Evolutionary conservation across 2,888 invertebrate species (phyloP).

Genomic region (Altica lythri): DNA sequence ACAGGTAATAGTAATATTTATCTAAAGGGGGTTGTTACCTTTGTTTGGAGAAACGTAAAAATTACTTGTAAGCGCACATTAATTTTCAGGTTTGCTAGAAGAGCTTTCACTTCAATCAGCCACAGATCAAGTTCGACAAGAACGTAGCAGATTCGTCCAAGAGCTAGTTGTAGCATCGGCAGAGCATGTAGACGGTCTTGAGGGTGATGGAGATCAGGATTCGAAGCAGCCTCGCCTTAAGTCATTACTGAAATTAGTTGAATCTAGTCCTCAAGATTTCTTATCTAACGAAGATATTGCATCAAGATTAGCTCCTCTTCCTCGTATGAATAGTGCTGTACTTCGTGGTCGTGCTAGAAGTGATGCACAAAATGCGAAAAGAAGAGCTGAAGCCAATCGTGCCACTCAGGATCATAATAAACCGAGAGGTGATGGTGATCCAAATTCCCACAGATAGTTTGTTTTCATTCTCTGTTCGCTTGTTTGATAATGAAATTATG

Average conservation of each 20-base stretch:
- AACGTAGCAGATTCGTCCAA: conserved; percentile 71
- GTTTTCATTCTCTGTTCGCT: conserved; percentile 7
- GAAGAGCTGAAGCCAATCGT: conserved; percentile 53
- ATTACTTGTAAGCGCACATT: background rate
- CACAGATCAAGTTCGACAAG: conserved; percentile 64
- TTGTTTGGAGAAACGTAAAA: background rate
- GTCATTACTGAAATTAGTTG: conserved; percentile 29
- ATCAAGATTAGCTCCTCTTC: conserved; percentile 28
- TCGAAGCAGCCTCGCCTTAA: conserved; percentile 20
- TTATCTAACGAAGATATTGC: conserved; percentile 24
- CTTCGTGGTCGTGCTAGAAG: conserved; percentile 52
- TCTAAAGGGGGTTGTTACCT: background rate
- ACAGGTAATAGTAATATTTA: conserved; percentile 43
- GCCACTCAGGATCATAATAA: conserved; percentile 34
- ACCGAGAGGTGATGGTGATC: conserved; percentile 15
- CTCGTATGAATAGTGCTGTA: conserved; percentile 42
- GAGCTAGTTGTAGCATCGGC: conserved; percentile 68
- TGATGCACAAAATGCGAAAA: conserved; percentile 51
- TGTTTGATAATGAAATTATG: conserved; percentile 11
- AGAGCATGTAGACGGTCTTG: conserved; percentile 20
- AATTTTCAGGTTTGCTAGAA: conserved; percentile 52
- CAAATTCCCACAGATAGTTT: conserved; percentile 10
- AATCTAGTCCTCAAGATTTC: conserved; percentile 33
- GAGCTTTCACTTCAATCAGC: conserved; percentile 63
- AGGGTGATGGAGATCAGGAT: conserved; percentile 25